These are phyloP conservation scores for Limnephilus auricula DNA, from an alignment of 2,888 invertebrate species.

Conservation along the genomic window DNA sequence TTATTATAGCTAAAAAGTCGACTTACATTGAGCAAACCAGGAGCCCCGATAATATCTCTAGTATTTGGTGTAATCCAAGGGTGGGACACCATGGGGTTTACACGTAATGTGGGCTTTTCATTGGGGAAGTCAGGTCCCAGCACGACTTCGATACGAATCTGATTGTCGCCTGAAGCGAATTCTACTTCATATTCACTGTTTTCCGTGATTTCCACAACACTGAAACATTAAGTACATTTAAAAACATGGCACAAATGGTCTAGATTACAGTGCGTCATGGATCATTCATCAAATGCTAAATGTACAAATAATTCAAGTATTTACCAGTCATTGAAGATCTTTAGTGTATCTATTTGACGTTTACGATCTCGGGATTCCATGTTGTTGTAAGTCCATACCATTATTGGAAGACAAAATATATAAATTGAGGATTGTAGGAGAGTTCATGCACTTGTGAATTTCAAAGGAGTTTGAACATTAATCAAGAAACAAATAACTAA, in stretches of 20 bases:
- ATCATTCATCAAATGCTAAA: not conserved
- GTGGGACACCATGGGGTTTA: slow-evolving; percentile 83
- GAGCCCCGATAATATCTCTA: slow-evolving; percentile 85
- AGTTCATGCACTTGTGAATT: too few relatives aligned
- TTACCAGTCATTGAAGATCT: slow-evolving; percentile 89
- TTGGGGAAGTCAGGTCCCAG: slow-evolving; percentile 85
- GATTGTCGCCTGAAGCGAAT: slow-evolving; percentile 82
- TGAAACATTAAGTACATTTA: slow-evolving; percentile 72
- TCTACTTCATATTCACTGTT: slow-evolving; percentile 85
- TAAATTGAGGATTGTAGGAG: not conserved
- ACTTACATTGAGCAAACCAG: slow-evolving; percentile 84
- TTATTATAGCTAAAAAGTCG: too few relatives aligned
- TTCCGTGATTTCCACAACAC: slow-evolving; percentile 84
- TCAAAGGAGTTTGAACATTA: not conserved
- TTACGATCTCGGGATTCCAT: slow-evolving; percentile 72
- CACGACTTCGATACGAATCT: slow-evolving; percentile 82
- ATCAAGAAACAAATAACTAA: not conserved
- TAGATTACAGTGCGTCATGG: not conserved
- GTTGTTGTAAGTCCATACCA: not conserved
- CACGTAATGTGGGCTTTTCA: slow-evolving; percentile 84
- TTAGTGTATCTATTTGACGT: slow-evolving; percentile 88
- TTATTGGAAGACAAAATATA: not conserved
- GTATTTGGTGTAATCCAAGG: slow-evolving; percentile 84
- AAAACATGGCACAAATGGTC: slow-evolving; percentile 13
- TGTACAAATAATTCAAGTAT: not conserved